Conservation (phyloP, 2,113 vertebrate species). For the Actinemys pallida region DNA sequence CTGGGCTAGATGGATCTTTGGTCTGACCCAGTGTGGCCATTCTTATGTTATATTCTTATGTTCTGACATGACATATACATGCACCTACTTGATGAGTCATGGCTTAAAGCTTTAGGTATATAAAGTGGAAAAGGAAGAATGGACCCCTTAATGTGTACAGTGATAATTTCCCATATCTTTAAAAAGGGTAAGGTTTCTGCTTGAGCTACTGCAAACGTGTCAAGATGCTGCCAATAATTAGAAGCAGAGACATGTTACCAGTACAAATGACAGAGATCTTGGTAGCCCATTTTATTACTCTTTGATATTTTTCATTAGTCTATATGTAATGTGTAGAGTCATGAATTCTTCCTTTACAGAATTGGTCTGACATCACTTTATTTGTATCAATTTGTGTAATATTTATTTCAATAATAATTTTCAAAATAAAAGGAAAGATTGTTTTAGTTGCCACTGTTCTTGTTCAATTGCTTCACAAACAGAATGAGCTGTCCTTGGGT, state of each 20-base stretch:
- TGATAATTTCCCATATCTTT: neutral
- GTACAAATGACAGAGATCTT: neutral
- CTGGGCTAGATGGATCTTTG: no score
- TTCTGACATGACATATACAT: neutral
- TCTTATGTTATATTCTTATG: no score
- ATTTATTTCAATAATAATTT: neutral
- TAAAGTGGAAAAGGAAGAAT: neutral
- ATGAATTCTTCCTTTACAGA: neutral
- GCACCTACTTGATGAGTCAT: neutral
- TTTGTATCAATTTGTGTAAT: neutral
- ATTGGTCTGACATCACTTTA: neutral
- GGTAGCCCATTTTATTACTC: neutral
- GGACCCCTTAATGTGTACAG: neutral
- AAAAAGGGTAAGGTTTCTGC: conserved; percentile 3
- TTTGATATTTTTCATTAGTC: neutral
- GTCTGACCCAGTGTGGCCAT: no score
- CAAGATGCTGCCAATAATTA: neutral
- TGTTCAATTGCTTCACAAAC: neutral
- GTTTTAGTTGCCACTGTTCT: neutral
- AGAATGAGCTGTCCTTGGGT: neutral
- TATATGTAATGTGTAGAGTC: neutral
- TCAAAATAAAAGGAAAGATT: neutral
- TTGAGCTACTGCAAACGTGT: conserved; percentile 5
- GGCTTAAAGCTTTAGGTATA: neutral
- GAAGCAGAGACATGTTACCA: neutral